phyloP scores from a whole-genome alignment of 2,113 vertebrate species.

The Crotalus helleri region DNA sequence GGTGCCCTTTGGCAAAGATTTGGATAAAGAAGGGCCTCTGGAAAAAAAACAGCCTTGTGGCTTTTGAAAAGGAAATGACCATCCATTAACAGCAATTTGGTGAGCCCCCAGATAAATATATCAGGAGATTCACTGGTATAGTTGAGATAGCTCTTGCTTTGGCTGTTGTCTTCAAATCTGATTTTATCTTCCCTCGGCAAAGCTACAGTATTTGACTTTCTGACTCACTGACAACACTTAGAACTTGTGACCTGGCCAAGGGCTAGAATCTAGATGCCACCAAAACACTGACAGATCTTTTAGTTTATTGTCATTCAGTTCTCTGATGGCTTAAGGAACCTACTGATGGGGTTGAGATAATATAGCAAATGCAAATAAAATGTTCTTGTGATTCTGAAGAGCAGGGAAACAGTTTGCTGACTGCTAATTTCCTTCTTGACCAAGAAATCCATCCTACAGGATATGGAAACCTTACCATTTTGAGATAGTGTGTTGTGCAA shows the following conservation, averaged over 20 bases:
- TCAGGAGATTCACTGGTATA: neutral
- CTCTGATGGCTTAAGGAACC: neutral
- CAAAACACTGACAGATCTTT: constrained; percentile 26
- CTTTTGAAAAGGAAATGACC: constrained; percentile 50
- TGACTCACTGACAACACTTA: neutral
- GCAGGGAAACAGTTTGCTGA: constrained; percentile 11
- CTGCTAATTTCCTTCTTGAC: constrained; percentile 59
- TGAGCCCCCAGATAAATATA: constrained; percentile 27
- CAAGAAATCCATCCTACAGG: constrained; percentile 52
- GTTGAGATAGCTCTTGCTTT: neutral
- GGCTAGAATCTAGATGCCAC: neutral
- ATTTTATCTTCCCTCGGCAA: constrained; percentile 22
- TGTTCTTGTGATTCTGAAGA: neutral
- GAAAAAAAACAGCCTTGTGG: constrained; percentile 58
- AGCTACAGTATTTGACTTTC: neutral
- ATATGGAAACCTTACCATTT: constrained; percentile 30
- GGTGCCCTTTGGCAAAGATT: constrained; percentile 54
- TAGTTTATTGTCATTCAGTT: constrained; percentile 27
- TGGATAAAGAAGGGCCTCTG: constrained; percentile 49
- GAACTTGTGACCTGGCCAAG: neutral
- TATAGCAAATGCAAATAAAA: neutral
- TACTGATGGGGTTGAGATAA: neutral
- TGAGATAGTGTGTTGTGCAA: neutral
- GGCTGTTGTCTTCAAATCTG: neutral
- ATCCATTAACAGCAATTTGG: constrained; percentile 27